phyloP scores from a whole-genome alignment of 2,888 invertebrate genomes.

The Neoscelio sp. region DNA sequence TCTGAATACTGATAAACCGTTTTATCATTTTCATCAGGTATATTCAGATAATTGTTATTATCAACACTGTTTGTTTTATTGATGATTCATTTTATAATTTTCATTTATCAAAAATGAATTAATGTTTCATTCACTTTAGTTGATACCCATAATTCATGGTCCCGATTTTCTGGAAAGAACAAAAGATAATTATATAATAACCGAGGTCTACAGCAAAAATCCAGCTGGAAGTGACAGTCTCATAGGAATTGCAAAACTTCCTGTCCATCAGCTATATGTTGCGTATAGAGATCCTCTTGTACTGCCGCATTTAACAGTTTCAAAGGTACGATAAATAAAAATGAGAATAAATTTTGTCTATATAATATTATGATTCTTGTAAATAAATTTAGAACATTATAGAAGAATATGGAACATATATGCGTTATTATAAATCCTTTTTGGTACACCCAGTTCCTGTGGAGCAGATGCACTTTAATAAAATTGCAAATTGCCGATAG shows the following conservation, averaged over 20 bases:
- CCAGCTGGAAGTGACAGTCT: conserved; percentile 79
- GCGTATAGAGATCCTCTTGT: conserved; percentile 85
- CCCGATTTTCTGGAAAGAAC: conserved; percentile 84
- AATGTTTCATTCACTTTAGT: conserved; percentile 75
- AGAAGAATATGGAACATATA: no score
- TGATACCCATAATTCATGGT: conserved; percentile 85
- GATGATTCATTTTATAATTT: background rate
- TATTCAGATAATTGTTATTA: conserved; percentile 9
- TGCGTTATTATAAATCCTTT: no score
- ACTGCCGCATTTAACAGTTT: conserved; percentile 84
- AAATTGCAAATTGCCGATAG: no score
- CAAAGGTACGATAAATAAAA: conserved; percentile 82
- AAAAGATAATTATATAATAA: conserved; percentile 84
- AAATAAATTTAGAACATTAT: no score
- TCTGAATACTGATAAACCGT: conserved; percentile 82
- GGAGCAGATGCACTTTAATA: no score
- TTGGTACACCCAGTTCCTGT: no score
- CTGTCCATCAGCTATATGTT: conserved; percentile 86
- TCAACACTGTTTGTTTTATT: background rate
- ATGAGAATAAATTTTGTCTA: no score
- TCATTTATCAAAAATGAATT: background rate
- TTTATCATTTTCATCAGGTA: conserved; percentile 84
- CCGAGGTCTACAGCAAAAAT: conserved; percentile 84
- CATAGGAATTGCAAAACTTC: conserved; percentile 84
- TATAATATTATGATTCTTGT: no score